Percentiles rank a stretch among this genome's conserved stretches.
phyloP scores from a whole-genome alignment of 2,797 vertebrate genomes.

The Hapalemur alaotrensis region DNA sequence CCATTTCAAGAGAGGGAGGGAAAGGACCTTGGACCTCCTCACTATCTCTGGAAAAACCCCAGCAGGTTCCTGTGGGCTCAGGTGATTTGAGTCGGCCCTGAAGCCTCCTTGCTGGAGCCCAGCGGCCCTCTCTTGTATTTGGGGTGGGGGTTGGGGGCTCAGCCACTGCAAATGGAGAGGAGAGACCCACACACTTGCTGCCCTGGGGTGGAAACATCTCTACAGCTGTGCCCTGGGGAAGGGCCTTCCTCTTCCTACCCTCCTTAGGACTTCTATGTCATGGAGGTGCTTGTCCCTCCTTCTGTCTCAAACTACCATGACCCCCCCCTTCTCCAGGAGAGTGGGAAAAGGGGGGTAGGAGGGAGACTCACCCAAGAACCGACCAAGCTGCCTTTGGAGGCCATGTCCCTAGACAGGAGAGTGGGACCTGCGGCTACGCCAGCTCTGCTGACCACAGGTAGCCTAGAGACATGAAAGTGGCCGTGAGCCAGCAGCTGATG shows the following conservation, averaged over 20 bases:
- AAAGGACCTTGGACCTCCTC: not conserved
- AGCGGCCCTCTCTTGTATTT: rapidly evolving
- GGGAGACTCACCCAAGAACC: not conserved
- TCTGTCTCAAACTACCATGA: not conserved
- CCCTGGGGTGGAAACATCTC: not conserved
- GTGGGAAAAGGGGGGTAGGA: not conserved
- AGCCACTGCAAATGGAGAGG: not conserved
- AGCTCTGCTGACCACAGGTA: not conserved
- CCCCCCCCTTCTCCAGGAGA: not conserved
- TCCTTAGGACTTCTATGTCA: not conserved
- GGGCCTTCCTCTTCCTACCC: not conserved
- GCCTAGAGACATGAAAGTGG: not conserved
- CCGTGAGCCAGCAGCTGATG: not conserved
- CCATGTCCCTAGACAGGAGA: not conserved
- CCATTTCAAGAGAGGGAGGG: no score
- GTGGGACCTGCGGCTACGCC: not conserved
- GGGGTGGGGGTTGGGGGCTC: not conserved
- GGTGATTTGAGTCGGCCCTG: not conserved
- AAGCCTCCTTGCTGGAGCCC: not conserved
- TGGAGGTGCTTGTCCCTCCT: not conserved
- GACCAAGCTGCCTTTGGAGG: not conserved
- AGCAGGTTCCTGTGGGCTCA: not conserved
- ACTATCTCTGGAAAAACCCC: not conserved
- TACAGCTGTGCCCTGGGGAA: not conserved
- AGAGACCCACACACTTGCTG: not conserved